These are phyloP conservation scores for Silurus meridionalis DNA, from an alignment of 2,113 vertebrate genomes.

Conservation along the genomic window DNA sequence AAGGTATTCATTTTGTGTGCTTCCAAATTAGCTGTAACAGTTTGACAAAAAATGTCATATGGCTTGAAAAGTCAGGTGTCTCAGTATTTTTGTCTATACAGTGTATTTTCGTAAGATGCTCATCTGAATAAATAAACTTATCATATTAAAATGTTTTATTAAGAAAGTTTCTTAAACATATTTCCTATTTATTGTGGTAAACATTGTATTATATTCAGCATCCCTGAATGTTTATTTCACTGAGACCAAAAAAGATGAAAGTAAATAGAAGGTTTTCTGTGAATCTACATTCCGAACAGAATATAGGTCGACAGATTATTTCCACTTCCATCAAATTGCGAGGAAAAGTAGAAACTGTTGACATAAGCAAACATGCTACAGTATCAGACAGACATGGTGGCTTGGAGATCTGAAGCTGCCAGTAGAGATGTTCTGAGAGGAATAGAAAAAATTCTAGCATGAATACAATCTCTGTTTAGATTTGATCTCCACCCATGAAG, in stretches of 20 bases:
- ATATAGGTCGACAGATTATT: neutral
- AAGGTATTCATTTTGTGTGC: no score
- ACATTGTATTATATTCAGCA: neutral
- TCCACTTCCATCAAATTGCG: neutral
- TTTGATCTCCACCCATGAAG: neutral
- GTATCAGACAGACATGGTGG: neutral
- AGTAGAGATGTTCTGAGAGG: neutral
- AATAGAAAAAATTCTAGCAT: neutral
- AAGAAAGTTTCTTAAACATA: no score
- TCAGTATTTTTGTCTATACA: no score
- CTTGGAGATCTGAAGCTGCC: neutral
- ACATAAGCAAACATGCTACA: neutral
- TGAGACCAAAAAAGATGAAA: neutral
- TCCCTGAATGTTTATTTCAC: no score
- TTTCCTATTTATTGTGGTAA: no score
- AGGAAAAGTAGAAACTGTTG: neutral
- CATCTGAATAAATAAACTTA: neutral
- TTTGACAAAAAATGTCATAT: no score
- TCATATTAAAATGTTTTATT: neutral
- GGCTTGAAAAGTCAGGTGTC: no score
- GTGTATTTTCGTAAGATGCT: no score
- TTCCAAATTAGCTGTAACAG: no score
- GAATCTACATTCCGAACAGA: neutral
- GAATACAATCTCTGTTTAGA: neutral
- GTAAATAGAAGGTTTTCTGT: neutral